These are phyloP conservation scores for Serripes groenlandicus DNA, from an alignment of 2,888 invertebrate genomes.

Conservation along the genomic window DNA sequence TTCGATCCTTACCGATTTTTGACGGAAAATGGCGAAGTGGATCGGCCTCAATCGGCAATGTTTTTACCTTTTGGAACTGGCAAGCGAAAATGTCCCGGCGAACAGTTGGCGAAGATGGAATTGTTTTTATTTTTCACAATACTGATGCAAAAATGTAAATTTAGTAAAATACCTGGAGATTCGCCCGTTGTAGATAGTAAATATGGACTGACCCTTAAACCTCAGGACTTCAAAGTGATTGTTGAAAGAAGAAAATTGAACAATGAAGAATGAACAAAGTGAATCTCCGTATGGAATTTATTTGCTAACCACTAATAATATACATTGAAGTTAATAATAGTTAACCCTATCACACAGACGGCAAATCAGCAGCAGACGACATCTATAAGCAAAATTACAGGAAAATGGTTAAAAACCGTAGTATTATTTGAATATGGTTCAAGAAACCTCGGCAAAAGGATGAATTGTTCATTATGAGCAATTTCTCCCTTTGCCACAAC, in stretches of 20 bases:
- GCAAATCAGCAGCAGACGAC: too few relatives aligned
- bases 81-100: slow-evolving; percentile 81
- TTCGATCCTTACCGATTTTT: slow-evolving; percentile 80
- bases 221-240: slow-evolving; percentile 71
- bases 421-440: too few relatives aligned
- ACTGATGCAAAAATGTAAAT: slow-evolving; percentile 77
- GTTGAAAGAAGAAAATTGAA: slow-evolving; percentile 43
- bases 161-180: slow-evolving; percentile 65
- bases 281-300: too few relatives aligned
- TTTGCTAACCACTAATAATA: too few relatives aligned
- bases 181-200: slow-evolving; percentile 73
- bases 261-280: background rate
- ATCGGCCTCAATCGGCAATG: slow-evolving; percentile 66
- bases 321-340: too few relatives aligned
- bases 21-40: slow-evolving; percentile 61
- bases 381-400: too few relatives aligned
- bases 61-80: slow-evolving; percentile 81
- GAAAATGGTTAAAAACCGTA: too few relatives aligned
- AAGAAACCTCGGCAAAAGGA: too few relatives aligned
- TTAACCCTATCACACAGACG: too few relatives aligned
- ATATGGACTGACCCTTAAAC: slow-evolving; percentile 79
- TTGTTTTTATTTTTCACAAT: slow-evolving; percentile 80
- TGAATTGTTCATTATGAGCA: too few relatives aligned
- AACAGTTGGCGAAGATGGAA: slow-evolving; percentile 80
- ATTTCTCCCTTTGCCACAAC: too few relatives aligned